These are phyloP conservation scores for Dascyllus trimaculatus DNA, from an alignment of 2,113 vertebrate species.

Conservation along the genomic window DNA sequence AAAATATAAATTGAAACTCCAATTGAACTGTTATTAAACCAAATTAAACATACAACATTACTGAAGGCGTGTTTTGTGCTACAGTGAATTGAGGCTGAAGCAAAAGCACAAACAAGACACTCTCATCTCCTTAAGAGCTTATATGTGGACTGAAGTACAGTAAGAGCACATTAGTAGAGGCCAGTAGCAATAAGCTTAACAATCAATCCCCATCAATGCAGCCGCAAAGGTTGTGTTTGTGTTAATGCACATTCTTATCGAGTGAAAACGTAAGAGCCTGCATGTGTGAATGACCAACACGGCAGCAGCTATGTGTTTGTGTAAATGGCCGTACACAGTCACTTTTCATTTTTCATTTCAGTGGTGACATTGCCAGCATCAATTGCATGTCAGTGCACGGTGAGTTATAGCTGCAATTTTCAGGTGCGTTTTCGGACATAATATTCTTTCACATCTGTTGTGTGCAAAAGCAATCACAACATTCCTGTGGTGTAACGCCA, in stretches of 20 bases:
- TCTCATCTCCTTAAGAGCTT: background rate
- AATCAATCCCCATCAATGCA: conserved; percentile 4
- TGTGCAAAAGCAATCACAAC: background rate
- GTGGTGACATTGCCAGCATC: background rate
- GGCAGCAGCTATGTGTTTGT: background rate
- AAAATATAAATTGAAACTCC: too few relatives aligned
- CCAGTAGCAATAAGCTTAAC: conserved; percentile 1
- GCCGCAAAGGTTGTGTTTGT: background rate
- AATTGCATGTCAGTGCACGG: background rate
- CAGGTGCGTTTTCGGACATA: background rate
- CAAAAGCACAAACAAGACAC: conserved; percentile 16
- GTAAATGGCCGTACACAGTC: background rate
- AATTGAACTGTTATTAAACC: too few relatives aligned
- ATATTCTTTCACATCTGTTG: background rate
- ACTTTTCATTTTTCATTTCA: background rate
- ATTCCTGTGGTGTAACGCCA: background rate
- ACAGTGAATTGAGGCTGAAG: background rate
- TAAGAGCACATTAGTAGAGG: background rate
- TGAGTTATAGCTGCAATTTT: background rate
- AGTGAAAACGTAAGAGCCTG: background rate
- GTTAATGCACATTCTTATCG: background rate
- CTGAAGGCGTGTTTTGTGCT: background rate
- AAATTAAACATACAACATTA: too few relatives aligned
- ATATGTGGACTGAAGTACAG: background rate
- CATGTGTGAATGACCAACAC: background rate